These are phyloP conservation scores for Drosophila koepferae DNA, from an alignment of 2,888 invertebrate genomes.

Conservation along the genomic window DNA sequence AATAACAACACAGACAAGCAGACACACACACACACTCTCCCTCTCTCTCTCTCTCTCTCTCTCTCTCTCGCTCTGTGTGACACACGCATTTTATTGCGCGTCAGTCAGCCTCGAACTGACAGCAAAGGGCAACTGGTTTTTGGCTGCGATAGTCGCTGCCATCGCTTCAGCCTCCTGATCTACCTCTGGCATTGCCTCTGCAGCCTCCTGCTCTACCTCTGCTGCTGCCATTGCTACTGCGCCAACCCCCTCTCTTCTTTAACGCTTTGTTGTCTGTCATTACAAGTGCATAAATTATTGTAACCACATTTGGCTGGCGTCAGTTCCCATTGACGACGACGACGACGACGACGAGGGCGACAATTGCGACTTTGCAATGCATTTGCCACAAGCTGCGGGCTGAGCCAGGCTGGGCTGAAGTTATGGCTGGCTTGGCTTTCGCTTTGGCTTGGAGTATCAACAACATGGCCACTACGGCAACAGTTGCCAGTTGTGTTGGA, in stretches of 20 bases:
- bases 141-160: not conserved
- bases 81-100: constrained; percentile 78
- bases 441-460: constrained; percentile 38
- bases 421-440: not conserved
- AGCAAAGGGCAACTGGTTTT: constrained; percentile 29
- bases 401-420: not conserved
- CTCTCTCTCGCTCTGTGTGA: constrained; percentile 13
- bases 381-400: not conserved
- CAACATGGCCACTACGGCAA: constrained; percentile 58
- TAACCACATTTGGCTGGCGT: constrained; percentile 80
- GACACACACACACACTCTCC: not conserved
- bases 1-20: not conserved
- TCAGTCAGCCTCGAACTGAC: constrained; percentile 65
- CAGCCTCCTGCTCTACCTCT: not conserved
- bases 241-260: constrained; percentile 53
- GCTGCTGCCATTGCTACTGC: too few relatives aligned
- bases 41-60: constrained; percentile 5
- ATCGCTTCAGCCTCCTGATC: not conserved
- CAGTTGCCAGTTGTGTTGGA: constrained; percentile 63
- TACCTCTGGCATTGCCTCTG: not conserved
- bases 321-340: constrained; percentile 54
- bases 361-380: constrained; percentile 28
- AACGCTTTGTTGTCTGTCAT: constrained; percentile 81
- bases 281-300: constrained; percentile 82
- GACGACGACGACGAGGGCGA: constrained; percentile 18